phyloP scores from a whole-genome alignment of 1,140 invertebrate species.

The Drosophila azteca region DNA sequence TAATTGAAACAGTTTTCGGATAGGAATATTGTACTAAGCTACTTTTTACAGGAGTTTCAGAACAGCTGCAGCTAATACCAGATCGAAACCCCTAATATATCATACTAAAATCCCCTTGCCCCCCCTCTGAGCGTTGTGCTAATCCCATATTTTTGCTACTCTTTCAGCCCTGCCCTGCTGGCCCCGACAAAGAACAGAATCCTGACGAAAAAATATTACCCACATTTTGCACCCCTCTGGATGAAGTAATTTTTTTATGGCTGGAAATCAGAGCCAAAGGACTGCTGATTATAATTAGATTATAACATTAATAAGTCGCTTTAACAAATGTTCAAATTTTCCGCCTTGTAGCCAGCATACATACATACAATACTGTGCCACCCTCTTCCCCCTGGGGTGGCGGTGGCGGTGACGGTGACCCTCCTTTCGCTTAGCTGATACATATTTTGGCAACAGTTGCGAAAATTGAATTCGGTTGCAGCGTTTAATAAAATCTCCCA shows the following conservation, averaged over 20 bases:
- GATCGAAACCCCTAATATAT: constrained; percentile 21
- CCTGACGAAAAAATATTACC: constrained; percentile 32
- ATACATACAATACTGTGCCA: neutral
- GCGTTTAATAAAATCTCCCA: constrained; percentile 50
- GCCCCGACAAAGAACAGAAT: constrained; percentile 7
- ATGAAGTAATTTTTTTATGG: constrained; percentile 55
- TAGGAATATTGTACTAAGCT: neutral
- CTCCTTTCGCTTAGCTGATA: constrained; percentile 44
- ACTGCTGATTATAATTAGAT: constrained; percentile 75
- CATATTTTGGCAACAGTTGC: constrained; percentile 74
- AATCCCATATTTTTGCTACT: constrained; percentile 54
- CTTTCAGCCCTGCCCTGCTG: constrained; percentile 39
- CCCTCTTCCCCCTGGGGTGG: neutral
- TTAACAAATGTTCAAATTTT: constrained; percentile 78
- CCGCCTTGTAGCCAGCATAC: constrained; percentile 17
- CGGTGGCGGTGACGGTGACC: neutral
- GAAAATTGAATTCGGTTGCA: constrained; percentile 71
- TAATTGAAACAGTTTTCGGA: constrained; percentile 68
- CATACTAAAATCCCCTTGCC: constrained; percentile 46
- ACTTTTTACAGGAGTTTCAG: constrained; percentile 14
- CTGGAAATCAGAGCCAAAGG: constrained; percentile 40
- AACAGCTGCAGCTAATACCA: constrained; percentile 51
- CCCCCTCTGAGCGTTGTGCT: constrained; percentile 49
- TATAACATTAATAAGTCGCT: constrained; percentile 80
- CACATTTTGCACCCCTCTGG: constrained; percentile 45